These are phyloP conservation scores for Drosophila nigrodunni DNA, from an alignment of 1,140 invertebrate genomes.

Conservation along the genomic window DNA sequence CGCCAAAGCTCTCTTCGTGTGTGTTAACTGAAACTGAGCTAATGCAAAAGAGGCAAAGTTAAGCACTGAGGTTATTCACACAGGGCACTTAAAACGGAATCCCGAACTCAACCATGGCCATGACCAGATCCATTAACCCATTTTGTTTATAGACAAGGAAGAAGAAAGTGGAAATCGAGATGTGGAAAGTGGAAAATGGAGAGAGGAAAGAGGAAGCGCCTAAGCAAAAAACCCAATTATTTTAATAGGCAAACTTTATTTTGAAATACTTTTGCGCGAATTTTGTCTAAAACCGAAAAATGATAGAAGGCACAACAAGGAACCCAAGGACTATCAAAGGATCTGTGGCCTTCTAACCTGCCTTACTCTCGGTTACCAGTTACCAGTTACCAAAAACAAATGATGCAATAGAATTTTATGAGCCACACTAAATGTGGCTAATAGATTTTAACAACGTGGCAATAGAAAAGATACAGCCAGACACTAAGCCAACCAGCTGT, in stretches of 20 bases:
- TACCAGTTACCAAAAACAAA: slow-evolving; percentile 76
- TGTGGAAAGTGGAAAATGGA: background rate
- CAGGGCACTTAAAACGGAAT: slow-evolving; percentile 17
- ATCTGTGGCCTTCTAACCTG: slow-evolving; percentile 18
- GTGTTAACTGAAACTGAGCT: slow-evolving; percentile 12
- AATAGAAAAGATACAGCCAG: slow-evolving; percentile 82
- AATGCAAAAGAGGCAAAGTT: slow-evolving; percentile 21
- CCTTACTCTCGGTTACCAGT: slow-evolving; percentile 19
- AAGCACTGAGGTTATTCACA: slow-evolving; percentile 14
- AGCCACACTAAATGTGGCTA: slow-evolving; percentile 83
- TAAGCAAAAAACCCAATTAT: slow-evolving; percentile 60
- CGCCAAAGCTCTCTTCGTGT: slow-evolving; percentile 3
- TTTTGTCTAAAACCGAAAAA: slow-evolving; percentile 50
- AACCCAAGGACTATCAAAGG: slow-evolving; percentile 10
- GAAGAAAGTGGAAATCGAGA: background rate
- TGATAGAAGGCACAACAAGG: slow-evolving; percentile 26
- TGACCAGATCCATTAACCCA: slow-evolving; percentile 67
- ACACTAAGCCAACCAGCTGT: slow-evolving; percentile 60
- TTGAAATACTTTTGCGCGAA: slow-evolving; percentile 70
- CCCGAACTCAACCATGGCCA: slow-evolving; percentile 10
- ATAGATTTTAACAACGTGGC: slow-evolving; percentile 83
- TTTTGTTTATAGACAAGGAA: slow-evolving; percentile 62
- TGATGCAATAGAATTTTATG: slow-evolving; percentile 84
- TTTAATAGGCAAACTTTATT: slow-evolving; percentile 74
- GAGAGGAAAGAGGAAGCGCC: background rate